Evolutionary conservation across 2,113 vertebrate genomes (phyloP).

Genomic region (Heterochromis multidens): DNA sequence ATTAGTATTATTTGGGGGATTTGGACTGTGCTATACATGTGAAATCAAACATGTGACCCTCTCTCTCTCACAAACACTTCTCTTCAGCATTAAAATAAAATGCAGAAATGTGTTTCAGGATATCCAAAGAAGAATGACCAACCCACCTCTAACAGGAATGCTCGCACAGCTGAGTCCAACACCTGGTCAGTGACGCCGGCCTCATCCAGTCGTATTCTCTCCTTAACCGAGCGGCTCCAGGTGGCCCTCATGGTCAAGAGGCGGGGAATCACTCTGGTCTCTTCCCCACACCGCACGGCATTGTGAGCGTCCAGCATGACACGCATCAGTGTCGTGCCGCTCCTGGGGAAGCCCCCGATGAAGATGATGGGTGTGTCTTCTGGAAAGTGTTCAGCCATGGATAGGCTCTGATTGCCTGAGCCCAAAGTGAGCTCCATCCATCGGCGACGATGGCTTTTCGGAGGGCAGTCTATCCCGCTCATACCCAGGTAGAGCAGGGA

Average conservation of each 20-base stretch:
- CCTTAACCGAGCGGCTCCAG: constrained; percentile 91
- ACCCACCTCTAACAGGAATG: constrained; percentile 77
- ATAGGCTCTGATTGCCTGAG: constrained; percentile 39
- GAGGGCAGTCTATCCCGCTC: constrained; percentile 87
- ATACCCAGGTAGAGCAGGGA: constrained; percentile 89
- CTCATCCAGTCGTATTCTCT: constrained; percentile 89
- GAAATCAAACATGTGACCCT: background rate
- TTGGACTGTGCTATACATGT: background rate
- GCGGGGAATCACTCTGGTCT: constrained; percentile 89
- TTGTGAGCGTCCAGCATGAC: constrained; percentile 92
- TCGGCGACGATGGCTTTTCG: constrained; percentile 78
- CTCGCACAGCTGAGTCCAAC: constrained; percentile 88
- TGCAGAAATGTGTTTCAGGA: background rate
- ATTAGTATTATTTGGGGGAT: background rate
- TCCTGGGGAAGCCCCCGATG: constrained; percentile 90
- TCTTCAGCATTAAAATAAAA: background rate
- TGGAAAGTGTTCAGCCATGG: constrained; percentile 55
- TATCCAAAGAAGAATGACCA: background rate
- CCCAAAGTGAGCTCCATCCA: constrained; percentile 57
- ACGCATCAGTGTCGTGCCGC: constrained; percentile 91
- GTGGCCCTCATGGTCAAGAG: constrained; percentile 89
- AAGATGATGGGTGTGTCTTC: constrained; percentile 94
- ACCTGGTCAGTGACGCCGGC: constrained; percentile 92
- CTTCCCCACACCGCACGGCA: constrained; percentile 86
- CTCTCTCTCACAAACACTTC: background rate